These are phyloP conservation scores for Spizaetus ornatus DNA, from an alignment of 2,113 vertebrate genomes.

Conservation along the genomic window DNA sequence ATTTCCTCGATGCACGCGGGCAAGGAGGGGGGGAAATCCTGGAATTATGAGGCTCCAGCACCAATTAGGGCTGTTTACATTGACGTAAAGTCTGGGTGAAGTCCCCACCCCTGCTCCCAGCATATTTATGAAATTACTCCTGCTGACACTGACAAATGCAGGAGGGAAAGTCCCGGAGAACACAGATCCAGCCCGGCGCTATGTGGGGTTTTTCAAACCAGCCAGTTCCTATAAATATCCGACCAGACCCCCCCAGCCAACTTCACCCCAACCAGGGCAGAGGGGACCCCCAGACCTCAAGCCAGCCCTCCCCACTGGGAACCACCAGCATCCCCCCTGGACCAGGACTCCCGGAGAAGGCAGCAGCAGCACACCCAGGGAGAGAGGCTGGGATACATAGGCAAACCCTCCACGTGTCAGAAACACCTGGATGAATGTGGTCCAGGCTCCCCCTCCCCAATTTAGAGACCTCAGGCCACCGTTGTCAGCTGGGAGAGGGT, in stretches of 20 bases:
- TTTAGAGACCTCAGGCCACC: background rate
- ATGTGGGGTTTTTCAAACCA: background rate
- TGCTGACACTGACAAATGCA: conserved; percentile 65
- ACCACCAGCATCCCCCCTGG: no score
- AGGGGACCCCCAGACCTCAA: background rate
- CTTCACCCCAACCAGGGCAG: background rate
- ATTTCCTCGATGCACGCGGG: conserved; percentile 77
- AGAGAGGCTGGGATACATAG: background rate
- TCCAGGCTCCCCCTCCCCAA: background rate
- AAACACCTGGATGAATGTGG: fast-evolving
- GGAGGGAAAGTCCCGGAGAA: background rate
- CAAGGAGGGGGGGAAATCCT: conserved; percentile 60
- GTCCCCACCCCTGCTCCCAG: conserved; percentile 63
- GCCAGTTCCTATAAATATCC: background rate
- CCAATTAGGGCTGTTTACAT: conserved; percentile 92
- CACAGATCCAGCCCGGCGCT: background rate
- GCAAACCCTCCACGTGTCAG: fast-evolving
- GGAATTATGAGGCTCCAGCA: conserved; percentile 91
- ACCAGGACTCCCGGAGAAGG: background rate
- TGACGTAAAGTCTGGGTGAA: conserved; percentile 83
- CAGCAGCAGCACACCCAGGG: background rate
- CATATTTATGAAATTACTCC: conserved; percentile 64
- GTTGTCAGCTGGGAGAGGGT: background rate
- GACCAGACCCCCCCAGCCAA: background rate
- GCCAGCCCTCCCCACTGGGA: background rate